Evolutionary conservation across 2,797 vertebrate genomes (phyloP).

Genomic region (Lateolabrax maculatus): DNA sequence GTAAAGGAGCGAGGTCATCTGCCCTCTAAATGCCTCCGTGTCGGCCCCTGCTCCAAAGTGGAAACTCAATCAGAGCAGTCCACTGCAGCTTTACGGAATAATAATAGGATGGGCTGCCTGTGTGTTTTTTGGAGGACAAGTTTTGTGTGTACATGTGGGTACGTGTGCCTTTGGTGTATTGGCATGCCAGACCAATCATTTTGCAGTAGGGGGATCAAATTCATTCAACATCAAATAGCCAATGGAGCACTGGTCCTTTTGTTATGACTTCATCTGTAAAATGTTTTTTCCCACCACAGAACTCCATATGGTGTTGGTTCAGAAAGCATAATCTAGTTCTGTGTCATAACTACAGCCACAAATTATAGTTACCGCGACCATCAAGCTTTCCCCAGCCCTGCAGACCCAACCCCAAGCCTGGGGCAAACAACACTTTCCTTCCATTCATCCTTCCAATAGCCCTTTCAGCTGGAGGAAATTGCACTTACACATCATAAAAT

Average conservation of each 20-base stretch:
- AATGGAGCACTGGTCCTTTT: slow-evolving; percentile 63
- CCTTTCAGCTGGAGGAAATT: slow-evolving; percentile 68
- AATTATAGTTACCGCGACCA: slow-evolving; percentile 77
- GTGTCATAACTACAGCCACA: slow-evolving; percentile 76
- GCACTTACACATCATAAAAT: slow-evolving; percentile 73
- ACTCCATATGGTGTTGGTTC: slow-evolving; percentile 76
- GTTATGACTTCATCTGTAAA: slow-evolving; percentile 82
- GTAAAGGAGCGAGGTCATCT: slow-evolving; percentile 70
- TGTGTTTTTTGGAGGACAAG: slow-evolving; percentile 33
- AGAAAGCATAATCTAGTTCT: slow-evolving; percentile 74
- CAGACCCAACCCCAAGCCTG: slow-evolving; percentile 60
- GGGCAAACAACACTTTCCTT: slow-evolving; percentile 79
- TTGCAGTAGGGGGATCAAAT: slow-evolving; percentile 69
- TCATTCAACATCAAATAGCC: slow-evolving; percentile 73
- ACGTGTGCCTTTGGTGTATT: slow-evolving; percentile 40
- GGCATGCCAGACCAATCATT: slow-evolving; percentile 66
- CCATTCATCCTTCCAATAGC: slow-evolving; percentile 77
- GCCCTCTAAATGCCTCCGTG: slow-evolving; percentile 74
- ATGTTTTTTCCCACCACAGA: slow-evolving; percentile 77
- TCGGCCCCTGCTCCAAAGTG: slow-evolving; percentile 71
- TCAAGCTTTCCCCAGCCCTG: slow-evolving; percentile 59
- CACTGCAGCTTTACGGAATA: slow-evolving; percentile 62
- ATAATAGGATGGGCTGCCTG: slow-evolving; percentile 64
- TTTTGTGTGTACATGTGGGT: slow-evolving; percentile 44
- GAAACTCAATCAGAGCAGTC: slow-evolving; percentile 75